Conservation (phyloP, 2,113 vertebrate species). For the Ophiodon elongatus region DNA sequence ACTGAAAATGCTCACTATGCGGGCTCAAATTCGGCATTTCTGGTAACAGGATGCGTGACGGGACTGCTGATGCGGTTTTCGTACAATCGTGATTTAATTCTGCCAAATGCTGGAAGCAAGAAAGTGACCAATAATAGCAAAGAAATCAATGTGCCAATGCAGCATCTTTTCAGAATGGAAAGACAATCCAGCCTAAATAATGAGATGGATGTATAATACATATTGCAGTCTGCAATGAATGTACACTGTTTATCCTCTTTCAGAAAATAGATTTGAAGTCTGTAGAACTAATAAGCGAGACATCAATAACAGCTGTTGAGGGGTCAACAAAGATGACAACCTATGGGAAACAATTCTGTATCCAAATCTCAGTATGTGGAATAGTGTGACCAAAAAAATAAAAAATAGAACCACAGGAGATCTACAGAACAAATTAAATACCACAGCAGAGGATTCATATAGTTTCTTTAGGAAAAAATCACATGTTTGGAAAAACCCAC, state of each 20-base stretch:
- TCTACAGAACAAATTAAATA: slow-evolving; percentile 39
- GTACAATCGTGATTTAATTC: not conserved
- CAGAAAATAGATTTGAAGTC: not conserved
- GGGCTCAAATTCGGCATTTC: slow-evolving; percentile 40
- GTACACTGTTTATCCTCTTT: not conserved
- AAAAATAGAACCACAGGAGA: slow-evolving; percentile 11
- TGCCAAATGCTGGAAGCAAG: not conserved
- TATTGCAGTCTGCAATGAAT: not conserved
- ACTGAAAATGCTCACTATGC: slow-evolving; percentile 38
- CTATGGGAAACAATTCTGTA: not conserved
- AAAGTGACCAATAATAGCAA: slow-evolving; percentile 1
- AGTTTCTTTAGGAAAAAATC: slow-evolving; percentile 53
- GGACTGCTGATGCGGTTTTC: slow-evolving; percentile 32
- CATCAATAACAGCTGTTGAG: not conserved
- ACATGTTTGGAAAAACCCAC: slow-evolving; percentile 50
- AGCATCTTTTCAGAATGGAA: not conserved
- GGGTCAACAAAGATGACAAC: not conserved
- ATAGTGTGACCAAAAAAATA: slow-evolving; percentile 4
- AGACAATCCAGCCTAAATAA: not conserved
- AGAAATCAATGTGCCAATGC: not conserved
- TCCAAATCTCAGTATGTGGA: not conserved
- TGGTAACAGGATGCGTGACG: slow-evolving; percentile 6
- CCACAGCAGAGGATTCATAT: slow-evolving; percentile 31
- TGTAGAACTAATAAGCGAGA: not conserved
- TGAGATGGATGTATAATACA: not conserved